These are phyloP conservation scores for Ceratoteleas bidentatus DNA, from an alignment of 1,140 invertebrate species.

Conservation along the genomic window DNA sequence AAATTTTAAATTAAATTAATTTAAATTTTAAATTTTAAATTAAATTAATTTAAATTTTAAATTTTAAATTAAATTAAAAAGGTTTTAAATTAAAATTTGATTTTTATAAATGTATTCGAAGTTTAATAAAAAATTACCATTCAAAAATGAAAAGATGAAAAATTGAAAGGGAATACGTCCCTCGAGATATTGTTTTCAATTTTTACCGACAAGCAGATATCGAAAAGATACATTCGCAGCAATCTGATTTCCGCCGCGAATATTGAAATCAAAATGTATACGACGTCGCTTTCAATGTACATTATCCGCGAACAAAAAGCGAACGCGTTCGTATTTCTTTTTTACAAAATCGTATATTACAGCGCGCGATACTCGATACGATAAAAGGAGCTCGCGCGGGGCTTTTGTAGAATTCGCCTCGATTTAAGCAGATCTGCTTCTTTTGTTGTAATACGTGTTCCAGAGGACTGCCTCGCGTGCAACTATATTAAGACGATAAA, in stretches of 20 bases:
- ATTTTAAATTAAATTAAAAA: too few relatives aligned
- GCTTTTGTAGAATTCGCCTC: constrained; percentile 31
- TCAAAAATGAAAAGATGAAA: not conserved
- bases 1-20: too few relatives aligned
- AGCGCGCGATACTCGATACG: constrained; percentile 19
- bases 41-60: too few relatives aligned
- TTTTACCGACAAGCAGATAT: not conserved
- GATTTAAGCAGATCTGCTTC: constrained; percentile 23
- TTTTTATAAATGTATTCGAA: too few relatives aligned
- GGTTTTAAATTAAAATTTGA: too few relatives aligned
- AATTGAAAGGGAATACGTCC: not conserved
- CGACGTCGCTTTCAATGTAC: constrained; percentile 11
- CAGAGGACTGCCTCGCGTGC: not conserved
- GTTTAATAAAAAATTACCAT: too few relatives aligned
- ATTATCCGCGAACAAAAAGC: constrained; percentile 15
- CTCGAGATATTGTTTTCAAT: not conserved
- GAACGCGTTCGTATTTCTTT: constrained; percentile 14
- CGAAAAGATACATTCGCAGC: constrained; percentile 5
- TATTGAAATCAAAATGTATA: constrained; percentile 28
- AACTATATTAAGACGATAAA: not conserved
- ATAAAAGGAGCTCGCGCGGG: constrained; percentile 15
- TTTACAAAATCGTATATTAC: constrained; percentile 21
- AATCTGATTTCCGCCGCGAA: constrained; percentile 19
- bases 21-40: too few relatives aligned
- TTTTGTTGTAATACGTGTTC: constrained; percentile 16